phyloP scores from a whole-genome alignment of 1,140 invertebrate genomes.

The Cydia amplana region DNA sequence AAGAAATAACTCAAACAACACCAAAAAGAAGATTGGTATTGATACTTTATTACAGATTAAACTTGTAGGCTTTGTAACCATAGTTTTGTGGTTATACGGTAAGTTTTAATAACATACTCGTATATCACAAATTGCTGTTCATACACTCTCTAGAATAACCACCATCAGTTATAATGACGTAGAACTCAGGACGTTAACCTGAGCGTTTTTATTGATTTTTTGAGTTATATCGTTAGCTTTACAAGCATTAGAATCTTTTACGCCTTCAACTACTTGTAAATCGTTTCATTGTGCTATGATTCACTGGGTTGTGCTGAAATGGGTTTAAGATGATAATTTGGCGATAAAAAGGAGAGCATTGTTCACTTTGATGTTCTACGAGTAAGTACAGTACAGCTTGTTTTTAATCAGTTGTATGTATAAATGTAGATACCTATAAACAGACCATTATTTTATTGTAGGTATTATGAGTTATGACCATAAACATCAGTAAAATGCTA shows the following conservation, averaged over 20 bases:
- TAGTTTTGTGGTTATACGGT: too few relatives aligned
- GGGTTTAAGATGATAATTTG: not conserved
- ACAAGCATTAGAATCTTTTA: constrained; percentile 31
- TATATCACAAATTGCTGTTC: not conserved
- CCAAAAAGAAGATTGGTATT: too few relatives aligned
- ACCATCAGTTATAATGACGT: not conserved
- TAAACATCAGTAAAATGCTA: too few relatives aligned
- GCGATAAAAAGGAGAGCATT: not conserved
- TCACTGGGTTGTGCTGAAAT: not conserved
- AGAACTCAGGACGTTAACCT: constrained; percentile 52
- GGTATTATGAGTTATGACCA: too few relatives aligned
- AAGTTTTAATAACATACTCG: not conserved
- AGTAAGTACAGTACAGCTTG: too few relatives aligned
- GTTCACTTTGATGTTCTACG: not conserved
- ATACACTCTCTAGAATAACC: not conserved
- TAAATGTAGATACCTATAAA: too few relatives aligned
- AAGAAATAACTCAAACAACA: too few relatives aligned
- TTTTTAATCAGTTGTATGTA: too few relatives aligned
- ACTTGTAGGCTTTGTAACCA: too few relatives aligned
- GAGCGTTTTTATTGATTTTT: constrained; percentile 60
- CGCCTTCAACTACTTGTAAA: constrained; percentile 7
- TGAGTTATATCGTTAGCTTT: constrained; percentile 39
- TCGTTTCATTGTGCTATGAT: not conserved
- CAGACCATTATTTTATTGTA: too few relatives aligned
- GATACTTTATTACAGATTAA: too few relatives aligned